Base-by-base conservation (phyloP, 1,140 invertebrate species). In the Drosophila bifasciata region DNA sequence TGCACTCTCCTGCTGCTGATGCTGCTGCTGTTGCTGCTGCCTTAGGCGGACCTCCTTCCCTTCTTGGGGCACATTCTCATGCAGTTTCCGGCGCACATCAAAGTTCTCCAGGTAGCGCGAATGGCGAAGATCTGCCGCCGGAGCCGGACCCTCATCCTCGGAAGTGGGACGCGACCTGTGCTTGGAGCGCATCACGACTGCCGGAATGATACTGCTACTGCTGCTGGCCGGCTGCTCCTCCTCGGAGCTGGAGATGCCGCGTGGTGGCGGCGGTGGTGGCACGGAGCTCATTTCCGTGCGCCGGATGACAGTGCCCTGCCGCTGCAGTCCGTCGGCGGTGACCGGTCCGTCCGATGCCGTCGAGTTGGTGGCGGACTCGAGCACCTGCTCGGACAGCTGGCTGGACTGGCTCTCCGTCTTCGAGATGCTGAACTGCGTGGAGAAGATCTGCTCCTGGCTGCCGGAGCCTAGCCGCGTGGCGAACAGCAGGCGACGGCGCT, bases 371-470 rank as follows among this genome's bases (percentile, higher is more conserved):
- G 66, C 63, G 1, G 88, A 79, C 41, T 77, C 60, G 15, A 84
- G 85, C 15, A 88, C 63, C 56, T 91, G 86, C 74, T 92, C 92
- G 7, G 92, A 92, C 41, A 92, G 77, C 80, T 92, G 92, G 58
- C 92, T 92, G 19, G 90, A 92, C 45, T 92, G 90, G 60, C 92
- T 92, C 53, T 92, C 92, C 1, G 92, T 92, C 74, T 92, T 92
- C 3, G 92, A 92, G 66, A 92, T 90, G 66, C 92, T 92, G 48
- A 92, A 92, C 72, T 92, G 92, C 3, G 89, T 91, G 55, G 91
- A 89, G 72, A 92, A 92, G 8, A 92, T 58, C 79, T 92, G 92
- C 60, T 92, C 92, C 72, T 92, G 91, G 49, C 92, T 92, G 45
- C 91, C 91, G 1, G 89, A 91, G 1, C 92, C 92, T 7, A 92